Conservation (phyloP, 1,140 invertebrate species). For the Temnothorax longispinosus region DNA sequence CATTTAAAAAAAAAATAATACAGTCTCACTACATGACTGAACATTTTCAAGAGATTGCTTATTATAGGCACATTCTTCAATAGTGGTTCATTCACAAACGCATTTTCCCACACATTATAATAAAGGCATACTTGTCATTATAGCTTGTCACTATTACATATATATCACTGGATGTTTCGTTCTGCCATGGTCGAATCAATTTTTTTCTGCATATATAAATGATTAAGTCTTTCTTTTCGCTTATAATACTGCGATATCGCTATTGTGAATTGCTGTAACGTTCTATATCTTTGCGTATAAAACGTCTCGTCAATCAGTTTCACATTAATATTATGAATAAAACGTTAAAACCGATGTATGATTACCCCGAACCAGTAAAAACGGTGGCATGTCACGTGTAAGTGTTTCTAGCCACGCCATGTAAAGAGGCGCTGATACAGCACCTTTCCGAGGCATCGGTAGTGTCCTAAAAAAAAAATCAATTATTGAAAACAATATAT, state of each 20-base stretch:
- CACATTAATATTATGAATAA: slow-evolving; percentile 91
- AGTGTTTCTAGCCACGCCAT: slow-evolving; percentile 97
- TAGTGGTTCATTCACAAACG: slow-evolving; percentile 44
- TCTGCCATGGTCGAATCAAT: slow-evolving; percentile 19
- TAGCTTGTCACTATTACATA: not conserved
- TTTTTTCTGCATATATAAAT: slow-evolving; percentile 17
- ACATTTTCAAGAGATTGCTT: slow-evolving; percentile 44
- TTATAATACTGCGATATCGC: slow-evolving; percentile 46
- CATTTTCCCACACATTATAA: not conserved
- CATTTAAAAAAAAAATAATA: slow-evolving; percentile 58
- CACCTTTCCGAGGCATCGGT: slow-evolving; percentile 96
- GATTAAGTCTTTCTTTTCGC: slow-evolving; percentile 59
- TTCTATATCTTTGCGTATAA: not conserved
- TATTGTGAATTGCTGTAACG: not conserved
- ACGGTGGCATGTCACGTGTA: slow-evolving; percentile 95
- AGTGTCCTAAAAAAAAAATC: slow-evolving; percentile 89
- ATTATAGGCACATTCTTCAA: slow-evolving; percentile 52
- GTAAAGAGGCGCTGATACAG: slow-evolving; percentile 95
- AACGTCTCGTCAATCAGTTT: not conserved
- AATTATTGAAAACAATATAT: too few relatives aligned
- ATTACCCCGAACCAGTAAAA: slow-evolving; percentile 97
- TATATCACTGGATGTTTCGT: slow-evolving; percentile 35
- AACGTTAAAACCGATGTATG: slow-evolving; percentile 98
- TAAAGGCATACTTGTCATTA: slow-evolving; percentile 37
- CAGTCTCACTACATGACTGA: slow-evolving; percentile 31